Evolutionary conservation across 2,888 invertebrate species (phyloP).

Genomic region (Sphecodes monilicornis): DNA sequence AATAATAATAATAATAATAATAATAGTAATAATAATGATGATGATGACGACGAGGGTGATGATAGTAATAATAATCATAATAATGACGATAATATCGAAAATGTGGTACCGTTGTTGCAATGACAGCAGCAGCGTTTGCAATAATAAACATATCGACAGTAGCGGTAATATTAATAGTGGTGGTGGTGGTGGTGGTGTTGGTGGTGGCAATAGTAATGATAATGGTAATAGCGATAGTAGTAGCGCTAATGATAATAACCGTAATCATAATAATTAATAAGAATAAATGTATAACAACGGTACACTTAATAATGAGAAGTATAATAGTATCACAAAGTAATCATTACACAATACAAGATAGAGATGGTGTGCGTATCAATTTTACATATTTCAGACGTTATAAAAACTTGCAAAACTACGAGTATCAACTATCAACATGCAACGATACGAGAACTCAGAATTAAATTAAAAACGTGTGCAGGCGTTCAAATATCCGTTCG

Average conservation of each 20-base stretch:
- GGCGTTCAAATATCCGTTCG: constrained; percentile 43
- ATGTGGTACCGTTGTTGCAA: constrained; percentile 48
- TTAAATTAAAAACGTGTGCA: constrained; percentile 47
- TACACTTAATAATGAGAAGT: constrained; percentile 63
- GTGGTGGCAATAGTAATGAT: constrained; percentile 3
- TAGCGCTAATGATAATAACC: constrained; percentile 42
- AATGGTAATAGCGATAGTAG: constrained; percentile 1
- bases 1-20: constrained; percentile 49
- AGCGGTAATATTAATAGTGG: background rate
- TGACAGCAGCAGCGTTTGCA: constrained; percentile 60
- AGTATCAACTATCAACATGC: constrained; percentile 72
- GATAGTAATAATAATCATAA: constrained; percentile 25
- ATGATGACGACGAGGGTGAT: background rate
- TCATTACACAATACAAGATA: constrained; percentile 71
- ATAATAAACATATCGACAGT: constrained; percentile 26
- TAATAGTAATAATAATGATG: constrained; percentile 9
- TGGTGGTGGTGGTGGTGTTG: background rate
- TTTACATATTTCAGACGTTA: constrained; percentile 55
- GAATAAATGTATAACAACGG: constrained; percentile 56
- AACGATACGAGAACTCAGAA: constrained; percentile 54
- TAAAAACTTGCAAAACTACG: constrained; percentile 62
- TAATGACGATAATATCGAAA: background rate
- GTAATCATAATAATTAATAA: constrained; percentile 54
- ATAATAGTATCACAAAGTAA: constrained; percentile 79
- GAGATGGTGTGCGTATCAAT: constrained; percentile 59